Evolutionary conservation across 2,888 invertebrate species (phyloP).

Genomic region (Orchesella flavescens): DNA sequence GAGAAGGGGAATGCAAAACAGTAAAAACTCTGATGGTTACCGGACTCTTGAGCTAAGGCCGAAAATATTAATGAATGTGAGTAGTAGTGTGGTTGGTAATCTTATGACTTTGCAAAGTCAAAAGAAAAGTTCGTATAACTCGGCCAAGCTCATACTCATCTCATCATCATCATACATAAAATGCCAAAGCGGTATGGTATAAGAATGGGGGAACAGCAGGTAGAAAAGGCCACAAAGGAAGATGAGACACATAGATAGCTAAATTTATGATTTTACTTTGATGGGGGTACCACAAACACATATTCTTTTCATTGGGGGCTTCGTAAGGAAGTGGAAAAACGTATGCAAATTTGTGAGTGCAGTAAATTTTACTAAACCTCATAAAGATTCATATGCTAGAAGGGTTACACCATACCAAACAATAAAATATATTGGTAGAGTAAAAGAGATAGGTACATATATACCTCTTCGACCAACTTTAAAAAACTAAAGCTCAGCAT

Average conservation of each 20-base stretch:
- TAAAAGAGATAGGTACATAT: slow-evolving; percentile 3
- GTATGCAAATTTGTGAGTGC: slow-evolving; percentile 47
- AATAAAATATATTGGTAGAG: not conserved
- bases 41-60: too few species aligned
- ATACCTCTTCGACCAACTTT: too few species aligned
- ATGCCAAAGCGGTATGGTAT: slow-evolving; percentile 14
- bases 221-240: slow-evolving; percentile 46
- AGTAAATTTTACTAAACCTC: slow-evolving; percentile 52
- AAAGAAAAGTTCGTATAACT: slow-evolving; percentile 6
- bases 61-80: slow-evolving; percentile 22
- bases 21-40: not conserved
- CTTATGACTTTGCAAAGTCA: slow-evolving; percentile 11
- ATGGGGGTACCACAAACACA: slow-evolving; percentile 40
- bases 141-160: slow-evolving; percentile 8
- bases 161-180: not conserved
- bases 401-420: not conserved
- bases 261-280: slow-evolving; percentile 64
- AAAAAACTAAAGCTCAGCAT: too few species aligned
- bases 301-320: slow-evolving; percentile 30
- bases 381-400: slow-evolving; percentile 33
- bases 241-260: slow-evolving; percentile 64
- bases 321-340: slow-evolving; percentile 38
- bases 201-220: slow-evolving; percentile 44
- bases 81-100: not conserved
- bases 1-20: not conserved